Conservation (phyloP, 2,113 vertebrate genomes). For the Hippocampus zosterae region DNA sequence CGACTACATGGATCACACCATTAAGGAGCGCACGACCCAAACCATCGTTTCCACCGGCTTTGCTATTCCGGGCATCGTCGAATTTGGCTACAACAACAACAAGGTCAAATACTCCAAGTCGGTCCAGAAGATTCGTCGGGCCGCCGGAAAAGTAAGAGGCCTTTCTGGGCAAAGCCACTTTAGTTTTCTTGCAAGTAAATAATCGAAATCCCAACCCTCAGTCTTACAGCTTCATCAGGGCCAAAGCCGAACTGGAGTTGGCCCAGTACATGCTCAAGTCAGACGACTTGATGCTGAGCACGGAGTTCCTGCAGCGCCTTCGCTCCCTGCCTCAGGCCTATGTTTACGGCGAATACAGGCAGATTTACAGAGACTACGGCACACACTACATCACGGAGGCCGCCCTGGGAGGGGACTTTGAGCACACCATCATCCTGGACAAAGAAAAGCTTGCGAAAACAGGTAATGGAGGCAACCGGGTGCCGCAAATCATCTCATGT, state of each 20-base stretch:
- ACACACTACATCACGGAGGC: slow-evolving; percentile 88
- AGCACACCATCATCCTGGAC: slow-evolving; percentile 80
- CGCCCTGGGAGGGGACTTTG: slow-evolving; percentile 78
- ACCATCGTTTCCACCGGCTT: slow-evolving; percentile 67
- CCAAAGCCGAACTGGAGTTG: slow-evolving; percentile 76
- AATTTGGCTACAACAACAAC: slow-evolving; percentile 66
- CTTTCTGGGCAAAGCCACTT: neutral
- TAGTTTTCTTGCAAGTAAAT: too few relatives aligned
- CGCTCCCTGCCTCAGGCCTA: slow-evolving; percentile 77
- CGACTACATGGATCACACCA: slow-evolving; percentile 67
- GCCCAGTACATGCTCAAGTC: slow-evolving; percentile 80
- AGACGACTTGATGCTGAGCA: slow-evolving; percentile 79
- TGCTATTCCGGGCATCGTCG: slow-evolving; percentile 40
- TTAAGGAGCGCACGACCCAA: slow-evolving; percentile 21
- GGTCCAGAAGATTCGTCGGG: slow-evolving; percentile 69
- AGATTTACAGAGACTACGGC: slow-evolving; percentile 83
- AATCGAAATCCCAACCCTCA: slow-evolving; percentile 33
- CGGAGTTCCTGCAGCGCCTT: slow-evolving; percentile 79
- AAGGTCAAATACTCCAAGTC: slow-evolving; percentile 69
- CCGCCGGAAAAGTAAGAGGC: slow-evolving; percentile 76
- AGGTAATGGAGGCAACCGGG: slow-evolving; percentile 57
- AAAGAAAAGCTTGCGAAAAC: slow-evolving; percentile 61
- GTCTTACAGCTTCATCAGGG: slow-evolving; percentile 77
- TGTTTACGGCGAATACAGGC: slow-evolving; percentile 84
- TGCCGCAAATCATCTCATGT: neutral